Evolutionary conservation across 2,888 invertebrate species (phyloP), one percentile per base, ranked within the genome.

Genomic region (Stenodera caucasica): DNA sequence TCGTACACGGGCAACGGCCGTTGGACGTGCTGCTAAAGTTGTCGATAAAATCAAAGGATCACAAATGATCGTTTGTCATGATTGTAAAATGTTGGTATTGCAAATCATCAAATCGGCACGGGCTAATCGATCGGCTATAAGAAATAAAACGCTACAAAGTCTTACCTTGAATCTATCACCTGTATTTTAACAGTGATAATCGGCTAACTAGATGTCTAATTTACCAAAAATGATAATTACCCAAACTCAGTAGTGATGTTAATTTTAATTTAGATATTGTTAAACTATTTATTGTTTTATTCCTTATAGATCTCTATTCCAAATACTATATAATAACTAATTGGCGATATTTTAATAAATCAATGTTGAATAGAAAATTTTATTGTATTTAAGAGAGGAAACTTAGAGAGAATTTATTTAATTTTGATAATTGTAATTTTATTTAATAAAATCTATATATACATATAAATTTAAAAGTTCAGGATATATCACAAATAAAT

Each of bases 41-140:
- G 83, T 85, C 61, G 90, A 90, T 76, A 84, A 87, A 18, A 82
- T 90, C 40, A 72, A 70, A 59, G 71, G 72, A 53, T 68, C 71
- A 68, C 88, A 91, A 76, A 93, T 95, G 90, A 89, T 90, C 64
- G 94, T 96, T 52, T 97, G 96, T 79, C 91, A 92, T 80, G 96
- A 96, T 84, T 97, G 96, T 83, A 94, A 94, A 79, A 90, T 92
- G 63, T 92, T 96, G 90, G 92, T 96, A 61, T 87, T 94, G 72
- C 94, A 95, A 82, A 95, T 96, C 78, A 95, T 96, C 78, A 90
- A 94, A 81, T 92, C 94, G 21, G 92, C 92, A 67, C 88, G 90
- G 78, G 90, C 90, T 60, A 90, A 90, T 65, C 87, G 93, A 72
- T 89, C 94, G 60, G 91, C 91, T 59, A 90, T 90, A 60, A 86